phyloP scores from a whole-genome alignment of 2,888 invertebrate genomes.

The Parnassius smintheus region DNA sequence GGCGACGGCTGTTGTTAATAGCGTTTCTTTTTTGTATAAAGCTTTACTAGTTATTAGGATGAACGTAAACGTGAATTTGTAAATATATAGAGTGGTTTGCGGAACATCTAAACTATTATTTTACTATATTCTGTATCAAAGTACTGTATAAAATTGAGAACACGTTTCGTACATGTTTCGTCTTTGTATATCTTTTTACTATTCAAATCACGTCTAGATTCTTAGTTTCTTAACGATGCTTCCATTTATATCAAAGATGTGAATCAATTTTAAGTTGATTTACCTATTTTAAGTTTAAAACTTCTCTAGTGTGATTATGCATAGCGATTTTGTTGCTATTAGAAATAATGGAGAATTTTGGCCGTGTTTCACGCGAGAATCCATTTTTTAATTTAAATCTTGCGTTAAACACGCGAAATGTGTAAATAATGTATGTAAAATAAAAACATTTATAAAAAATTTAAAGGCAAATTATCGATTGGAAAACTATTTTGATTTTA shows the following conservation, averaged over 20 bases:
- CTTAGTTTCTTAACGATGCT: constrained; percentile 78
- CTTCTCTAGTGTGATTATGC: constrained; percentile 77
- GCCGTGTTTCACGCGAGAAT: constrained; percentile 61
- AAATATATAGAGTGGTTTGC: constrained; percentile 66
- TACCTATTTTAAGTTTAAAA: constrained; percentile 68
- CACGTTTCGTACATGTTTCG: constrained; percentile 46
- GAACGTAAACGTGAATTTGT: constrained; percentile 70
- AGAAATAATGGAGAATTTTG: constrained; percentile 56
- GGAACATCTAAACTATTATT: constrained; percentile 38
- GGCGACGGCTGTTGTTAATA: constrained; percentile 62
- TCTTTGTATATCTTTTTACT: constrained; percentile 38
- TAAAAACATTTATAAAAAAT: constrained; percentile 48
- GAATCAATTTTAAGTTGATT: constrained; percentile 75
- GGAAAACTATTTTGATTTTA: constrained; percentile 73
- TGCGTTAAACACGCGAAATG: constrained; percentile 61
- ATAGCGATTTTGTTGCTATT: constrained; percentile 76
- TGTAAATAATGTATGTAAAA: constrained; percentile 74
- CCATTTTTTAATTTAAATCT: constrained; percentile 67
- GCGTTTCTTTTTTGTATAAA: constrained; percentile 69
- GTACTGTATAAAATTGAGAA: constrained; percentile 23
- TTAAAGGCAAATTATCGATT: constrained; percentile 66
- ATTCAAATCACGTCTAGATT: constrained; percentile 53
- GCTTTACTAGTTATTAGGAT: constrained; percentile 76
- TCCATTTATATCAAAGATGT: constrained; percentile 81
- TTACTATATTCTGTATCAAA: constrained; percentile 23